Evolutionary conservation across 2,113 vertebrate species (phyloP).

Genomic region (Patagioenas fasciata): DNA sequence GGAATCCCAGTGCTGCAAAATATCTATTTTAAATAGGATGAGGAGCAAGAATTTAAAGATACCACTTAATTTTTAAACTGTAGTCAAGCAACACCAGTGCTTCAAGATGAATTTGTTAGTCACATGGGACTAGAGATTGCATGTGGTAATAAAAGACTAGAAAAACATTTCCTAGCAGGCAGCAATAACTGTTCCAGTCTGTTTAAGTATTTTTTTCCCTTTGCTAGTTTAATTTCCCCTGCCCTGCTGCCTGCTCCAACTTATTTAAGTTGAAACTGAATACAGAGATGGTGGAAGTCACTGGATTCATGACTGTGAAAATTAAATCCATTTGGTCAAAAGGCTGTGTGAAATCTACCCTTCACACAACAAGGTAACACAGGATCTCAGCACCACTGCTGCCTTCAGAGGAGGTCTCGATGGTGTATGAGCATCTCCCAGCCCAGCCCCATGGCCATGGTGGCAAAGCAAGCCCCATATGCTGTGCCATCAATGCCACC

Average conservation of each 20-base stretch:
- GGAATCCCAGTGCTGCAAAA: conserved; percentile 55
- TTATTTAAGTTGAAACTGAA: conserved; percentile 28
- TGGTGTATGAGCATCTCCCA: not conserved
- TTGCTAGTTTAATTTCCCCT: conserved; percentile 48
- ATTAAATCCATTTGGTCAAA: not conserved
- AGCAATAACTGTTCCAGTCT: conserved; percentile 35
- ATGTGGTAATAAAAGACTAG: conserved; percentile 54
- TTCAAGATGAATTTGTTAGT: conserved; percentile 74
- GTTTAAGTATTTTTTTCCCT: not conserved
- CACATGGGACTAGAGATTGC: conserved; percentile 53
- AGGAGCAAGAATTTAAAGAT: conserved; percentile 56
- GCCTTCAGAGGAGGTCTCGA: not conserved
- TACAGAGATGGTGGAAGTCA: not conserved
- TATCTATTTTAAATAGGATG: conserved; percentile 53
- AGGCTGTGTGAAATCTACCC: not conserved
- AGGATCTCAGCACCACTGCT: not conserved
- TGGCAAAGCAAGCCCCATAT: not conserved
- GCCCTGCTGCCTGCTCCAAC: not conserved
- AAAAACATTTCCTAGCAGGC: conserved; percentile 53
- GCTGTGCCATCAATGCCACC: not conserved
- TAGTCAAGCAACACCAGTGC: conserved; percentile 49
- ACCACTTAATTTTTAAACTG: conserved; percentile 70
- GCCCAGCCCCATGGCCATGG: fast-evolving
- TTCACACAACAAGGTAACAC: not conserved
- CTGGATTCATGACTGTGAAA: not conserved